A percentile compares a stretch with the other conserved stretches of the same genome.
Conservation (phyloP, 2,888 invertebrate genomes). For the Ormyrus labotus region DNA sequence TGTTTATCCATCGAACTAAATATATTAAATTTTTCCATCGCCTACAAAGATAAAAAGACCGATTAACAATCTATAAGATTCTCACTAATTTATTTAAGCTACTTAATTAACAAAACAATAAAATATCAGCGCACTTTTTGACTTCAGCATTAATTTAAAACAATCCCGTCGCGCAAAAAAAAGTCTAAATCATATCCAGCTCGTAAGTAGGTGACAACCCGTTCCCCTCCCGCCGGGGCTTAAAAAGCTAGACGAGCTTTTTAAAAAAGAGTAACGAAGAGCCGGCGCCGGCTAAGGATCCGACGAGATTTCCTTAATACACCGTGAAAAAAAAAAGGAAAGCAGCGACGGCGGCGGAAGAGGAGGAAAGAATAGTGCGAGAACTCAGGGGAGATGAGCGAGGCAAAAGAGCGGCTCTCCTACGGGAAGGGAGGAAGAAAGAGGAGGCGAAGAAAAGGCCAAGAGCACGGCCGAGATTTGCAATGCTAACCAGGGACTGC, state of each 20-base stretch:
- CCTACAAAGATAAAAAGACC: no score
- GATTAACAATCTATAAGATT: no score
- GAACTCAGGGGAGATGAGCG: background rate
- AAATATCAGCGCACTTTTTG: no score
- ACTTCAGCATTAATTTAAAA: no score
- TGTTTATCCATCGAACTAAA: no score
- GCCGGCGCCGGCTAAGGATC: slow-evolving; percentile 13
- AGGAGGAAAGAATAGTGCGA: background rate
- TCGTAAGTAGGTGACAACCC: no score
- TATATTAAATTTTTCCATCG: no score
- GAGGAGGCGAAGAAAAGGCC: slow-evolving; percentile 55
- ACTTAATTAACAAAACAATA: no score
- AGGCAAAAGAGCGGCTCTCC: background rate
- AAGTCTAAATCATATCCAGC: no score
- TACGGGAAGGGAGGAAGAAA: slow-evolving; percentile 52
- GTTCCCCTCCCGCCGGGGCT: no score
- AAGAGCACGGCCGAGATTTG: slow-evolving; percentile 66
- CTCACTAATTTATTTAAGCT: no score
- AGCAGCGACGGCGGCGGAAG: slow-evolving; percentile 1
- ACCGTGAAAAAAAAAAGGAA: slow-evolving; percentile 19
- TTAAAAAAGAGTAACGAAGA: background rate
- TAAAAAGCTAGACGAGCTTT: background rate
- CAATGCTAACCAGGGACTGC: slow-evolving; percentile 74
- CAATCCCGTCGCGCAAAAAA: no score
- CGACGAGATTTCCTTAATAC: slow-evolving; percentile 25